Evolutionary conservation across 1,140 invertebrate species (phyloP), one percentile per base, ranked within the genome.

Genomic region (Octopus sinensis): DNA sequence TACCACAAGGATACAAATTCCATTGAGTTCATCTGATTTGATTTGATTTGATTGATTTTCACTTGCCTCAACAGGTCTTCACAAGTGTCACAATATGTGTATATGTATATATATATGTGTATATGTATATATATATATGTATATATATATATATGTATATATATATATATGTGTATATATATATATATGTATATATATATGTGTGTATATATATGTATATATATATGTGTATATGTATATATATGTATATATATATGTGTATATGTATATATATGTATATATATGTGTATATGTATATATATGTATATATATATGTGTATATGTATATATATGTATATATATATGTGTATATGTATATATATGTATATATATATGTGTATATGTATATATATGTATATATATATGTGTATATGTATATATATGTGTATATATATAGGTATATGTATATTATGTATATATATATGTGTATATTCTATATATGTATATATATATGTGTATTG

Each of bases 221-320:
- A 71, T 71, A 71, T 71, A 23, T 71, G 30, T 71, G 30, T 71
- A 71, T 71, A 71, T 71, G 30, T 71, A 71, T 71, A 71, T 71
- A 71, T 71, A 71, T 71, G 30, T 71, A 71, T 71, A 71, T 71
- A 13, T 71, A 62, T 62, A 62, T 62, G 56, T 62, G 17, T 17
- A 62, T 62, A 62, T 62, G 17, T 17, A 62, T 62, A 62, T 6
- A 62, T 62, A 62, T 62, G 56, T 62, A 62, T 62, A 17, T 62
- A 62, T 62, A 62, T 62, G 56, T 62, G 17, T 62, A 62, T 62
- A 62, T 62, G 17, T 62, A 62, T 62, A 62, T 17, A 62, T 62
- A 62, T 62, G 17, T 62, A 62, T 62, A 62, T 62, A 62, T 62
- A 62, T 62, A 62, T 62, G 17, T 62, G 17, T 62, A 62, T 62